Conservation (phyloP, 2,888 invertebrate species). For the Cephus pygmeus region DNA sequence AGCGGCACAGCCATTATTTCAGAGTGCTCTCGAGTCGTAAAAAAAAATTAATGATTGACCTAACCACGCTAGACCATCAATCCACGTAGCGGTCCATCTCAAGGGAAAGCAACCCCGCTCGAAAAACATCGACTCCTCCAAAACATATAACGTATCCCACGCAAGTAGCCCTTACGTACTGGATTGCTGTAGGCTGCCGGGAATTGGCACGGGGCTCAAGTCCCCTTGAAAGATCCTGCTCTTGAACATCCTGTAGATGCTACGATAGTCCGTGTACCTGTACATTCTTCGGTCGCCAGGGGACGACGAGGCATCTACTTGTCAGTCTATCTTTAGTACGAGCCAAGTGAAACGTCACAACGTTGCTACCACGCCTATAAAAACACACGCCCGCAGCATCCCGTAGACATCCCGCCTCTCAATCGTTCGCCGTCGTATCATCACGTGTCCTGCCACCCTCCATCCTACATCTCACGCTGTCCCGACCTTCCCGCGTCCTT, state of each 20-base stretch:
- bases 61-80: neutral
- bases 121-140: neutral
- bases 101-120: neutral
- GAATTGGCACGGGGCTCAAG: slow-evolving; percentile 52
- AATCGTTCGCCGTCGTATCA: neutral
- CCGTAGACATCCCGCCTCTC: neutral
- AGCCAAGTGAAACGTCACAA: neutral
- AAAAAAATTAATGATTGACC: neutral
- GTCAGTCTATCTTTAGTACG: slow-evolving; percentile 8
- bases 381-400: slow-evolving; percentile 2
- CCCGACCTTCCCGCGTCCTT: slow-evolving; percentile 1
- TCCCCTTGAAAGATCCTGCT: slow-evolving; percentile 58
- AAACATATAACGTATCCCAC: neutral
- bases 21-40: neutral
- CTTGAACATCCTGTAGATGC: slow-evolving; percentile 55
- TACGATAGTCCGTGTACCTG: slow-evolving; percentile 45
- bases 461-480: neutral
- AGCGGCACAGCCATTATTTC: neutral
- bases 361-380: slow-evolving; percentile 1
- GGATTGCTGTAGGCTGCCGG: slow-evolving; percentile 52
- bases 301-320: neutral
- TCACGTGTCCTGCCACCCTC: neutral
- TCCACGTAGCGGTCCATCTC: neutral
- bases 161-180: slow-evolving; percentile 44
- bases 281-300: slow-evolving; percentile 34